Evolutionary conservation across 30 jellyfish, hydroid and myxozoan species (phyloP).

Genomic region (Haliclystus octoradiatus): DNA sequence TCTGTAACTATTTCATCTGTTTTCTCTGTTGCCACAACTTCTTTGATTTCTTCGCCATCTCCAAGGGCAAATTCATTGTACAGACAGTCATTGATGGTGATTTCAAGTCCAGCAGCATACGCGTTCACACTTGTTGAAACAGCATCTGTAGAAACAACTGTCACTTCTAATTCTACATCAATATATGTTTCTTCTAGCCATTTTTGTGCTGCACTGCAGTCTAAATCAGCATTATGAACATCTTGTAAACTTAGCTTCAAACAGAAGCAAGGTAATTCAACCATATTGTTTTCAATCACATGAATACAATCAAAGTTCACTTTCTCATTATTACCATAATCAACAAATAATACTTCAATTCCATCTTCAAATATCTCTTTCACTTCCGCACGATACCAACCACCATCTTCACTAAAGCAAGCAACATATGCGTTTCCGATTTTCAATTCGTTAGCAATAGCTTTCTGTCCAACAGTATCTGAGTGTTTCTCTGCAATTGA

Average conservation of each 20-base stretch:
- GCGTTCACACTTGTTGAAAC: conserved; percentile 8
- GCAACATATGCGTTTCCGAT: conserved; percentile 30
- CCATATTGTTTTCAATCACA: too few relatives aligned
- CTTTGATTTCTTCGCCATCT: too few relatives aligned
- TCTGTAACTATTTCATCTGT: too few relatives aligned
- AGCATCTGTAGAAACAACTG: background rate
- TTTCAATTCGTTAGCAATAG: background rate
- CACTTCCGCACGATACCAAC: conserved; percentile 65
- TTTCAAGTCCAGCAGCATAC: conserved; percentile 13
- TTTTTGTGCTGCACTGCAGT: conserved; percentile 14
- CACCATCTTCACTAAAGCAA: conserved; percentile 12
- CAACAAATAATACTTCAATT: conserved; percentile 42
- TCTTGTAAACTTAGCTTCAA: conserved; percentile 28
- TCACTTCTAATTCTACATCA: conserved; percentile 14
- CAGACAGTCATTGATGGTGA: too few relatives aligned
- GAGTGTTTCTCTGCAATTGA: conserved; percentile 22
- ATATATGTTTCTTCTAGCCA: conserved; percentile 38
- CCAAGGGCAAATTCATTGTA: too few relatives aligned
- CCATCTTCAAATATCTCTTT: background rate
- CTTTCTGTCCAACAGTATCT: conserved; percentile 8
- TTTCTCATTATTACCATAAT: conserved; percentile 36
- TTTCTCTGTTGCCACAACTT: too few relatives aligned
- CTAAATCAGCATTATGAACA: conserved; percentile 30
- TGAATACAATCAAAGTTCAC: conserved; percentile 11
- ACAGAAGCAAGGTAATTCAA: conserved; percentile 19